phyloP scores from a whole-genome alignment of 2,888 invertebrate genomes.

The Margaritifera margaritifera region DNA sequence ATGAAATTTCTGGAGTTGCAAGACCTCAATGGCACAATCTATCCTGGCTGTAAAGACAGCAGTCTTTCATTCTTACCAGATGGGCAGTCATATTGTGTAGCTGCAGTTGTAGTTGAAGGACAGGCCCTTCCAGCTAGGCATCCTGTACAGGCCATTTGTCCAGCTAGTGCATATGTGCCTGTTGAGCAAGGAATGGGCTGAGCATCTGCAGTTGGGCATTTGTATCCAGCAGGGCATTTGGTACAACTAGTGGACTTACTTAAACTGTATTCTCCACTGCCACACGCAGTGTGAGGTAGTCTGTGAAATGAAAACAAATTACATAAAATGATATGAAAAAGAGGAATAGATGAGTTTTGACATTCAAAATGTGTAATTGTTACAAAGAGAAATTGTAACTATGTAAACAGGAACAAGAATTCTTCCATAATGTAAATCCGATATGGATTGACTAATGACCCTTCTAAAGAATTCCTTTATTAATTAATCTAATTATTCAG shows the following conservation, averaged over 20 bases:
- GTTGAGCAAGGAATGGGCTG: slow-evolving; percentile 44
- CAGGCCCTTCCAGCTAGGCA: slow-evolving; percentile 66
- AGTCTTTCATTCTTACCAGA: slow-evolving; percentile 37
- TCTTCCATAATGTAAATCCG: too few relatives aligned
- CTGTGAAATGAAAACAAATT: slow-evolving; percentile 25
- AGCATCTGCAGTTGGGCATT: slow-evolving; percentile 36
- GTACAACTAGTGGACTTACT: slow-evolving; percentile 45
- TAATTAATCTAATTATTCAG: too few relatives aligned
- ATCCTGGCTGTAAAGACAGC: too few relatives aligned
- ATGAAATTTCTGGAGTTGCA: too few relatives aligned
- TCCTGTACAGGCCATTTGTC: slow-evolving; percentile 41
- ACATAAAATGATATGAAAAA: neutral
- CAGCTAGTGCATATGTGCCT: slow-evolving; percentile 57
- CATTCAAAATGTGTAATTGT: too few relatives aligned
- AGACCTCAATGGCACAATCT: too few relatives aligned
- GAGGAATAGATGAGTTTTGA: too few relatives aligned
- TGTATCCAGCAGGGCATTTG: slow-evolving; percentile 52
- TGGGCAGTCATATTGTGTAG: slow-evolving; percentile 44
- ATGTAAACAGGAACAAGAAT: too few relatives aligned
- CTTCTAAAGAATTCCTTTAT: too few relatives aligned
- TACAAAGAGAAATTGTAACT: too few relatives aligned
- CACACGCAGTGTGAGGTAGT: slow-evolving; percentile 35
- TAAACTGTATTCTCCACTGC: slow-evolving; percentile 49
- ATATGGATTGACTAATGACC: too few relatives aligned
- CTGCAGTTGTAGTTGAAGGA: slow-evolving; percentile 52